These are phyloP conservation scores for Cataglyphis albicans DNA, from an alignment of 2,888 invertebrate genomes.

Conservation along the genomic window DNA sequence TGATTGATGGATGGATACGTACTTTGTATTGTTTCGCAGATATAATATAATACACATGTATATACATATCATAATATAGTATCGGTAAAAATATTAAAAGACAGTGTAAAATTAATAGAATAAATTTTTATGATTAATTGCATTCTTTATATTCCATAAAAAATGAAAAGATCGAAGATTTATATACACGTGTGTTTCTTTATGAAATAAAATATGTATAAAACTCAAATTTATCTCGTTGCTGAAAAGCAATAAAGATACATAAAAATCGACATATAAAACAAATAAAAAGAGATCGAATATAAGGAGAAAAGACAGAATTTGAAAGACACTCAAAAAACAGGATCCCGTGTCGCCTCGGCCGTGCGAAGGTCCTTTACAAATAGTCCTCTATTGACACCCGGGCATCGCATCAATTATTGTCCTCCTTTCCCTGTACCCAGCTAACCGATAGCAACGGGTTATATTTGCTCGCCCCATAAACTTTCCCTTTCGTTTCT, in stretches of 20 bases:
- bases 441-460: slow-evolving; percentile 65
- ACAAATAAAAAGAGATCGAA: neutral
- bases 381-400: slow-evolving; percentile 79
- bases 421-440: slow-evolving; percentile 66
- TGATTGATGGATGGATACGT: slow-evolving; percentile 47
- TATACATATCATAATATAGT: neutral
- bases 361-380: slow-evolving; percentile 64
- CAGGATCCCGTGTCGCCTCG: neutral
- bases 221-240: neutral
- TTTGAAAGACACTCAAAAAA: neutral
- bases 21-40: slow-evolving; percentile 23
- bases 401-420: slow-evolving; percentile 78
- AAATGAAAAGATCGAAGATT: neutral
- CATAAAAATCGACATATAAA: neutral
- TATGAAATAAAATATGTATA: neutral
- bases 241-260: neutral
- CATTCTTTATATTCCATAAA: neutral
- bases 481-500: slow-evolving; percentile 48
- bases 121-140: neutral
- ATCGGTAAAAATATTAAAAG: slow-evolving; percentile 13
- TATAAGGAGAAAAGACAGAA: neutral
- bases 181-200: neutral
- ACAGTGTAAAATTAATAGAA: neutral
- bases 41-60: neutral
- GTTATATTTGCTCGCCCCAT: slow-evolving; percentile 63